Base-by-base conservation (phyloP, 2,888 invertebrate genomes). In the Philereme transversata region DNA sequence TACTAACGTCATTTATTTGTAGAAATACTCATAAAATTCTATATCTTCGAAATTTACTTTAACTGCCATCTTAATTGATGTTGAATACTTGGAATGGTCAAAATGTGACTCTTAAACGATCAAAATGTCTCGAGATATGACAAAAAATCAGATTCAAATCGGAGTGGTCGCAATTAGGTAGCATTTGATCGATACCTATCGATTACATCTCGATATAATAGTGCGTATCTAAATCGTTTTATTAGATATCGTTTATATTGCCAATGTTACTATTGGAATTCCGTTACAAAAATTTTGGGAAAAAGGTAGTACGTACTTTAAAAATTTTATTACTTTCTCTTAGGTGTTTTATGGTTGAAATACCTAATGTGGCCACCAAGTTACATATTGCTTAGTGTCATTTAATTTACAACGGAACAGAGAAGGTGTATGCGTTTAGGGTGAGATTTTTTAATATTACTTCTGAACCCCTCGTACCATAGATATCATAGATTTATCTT, bases 121-220 rank as follows among this genome's bases (percentile, higher is more conserved):
- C 57, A 62, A 70, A 72, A 75, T 70, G 76, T 74, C 71, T 71
- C 71, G 70, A 68, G 65, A 66, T 67, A 76, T 72, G 76, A 77
- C 74, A 74, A 76, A 77, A 73, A 69, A 59, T 72, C 60, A 71
- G 48, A 72, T 69, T 75, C 60, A 64, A 78, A 77, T 74, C 76
- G 73, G 76, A 78, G 77, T 68, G 71, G 72, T 69, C 72, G 77
- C 87, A 86, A 88, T 88, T 85, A 84, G 79, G 78, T 77, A 82
- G 81, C 78, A 76, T 81, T 81, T 73, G 71, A 75, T 79, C 71
- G 75, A 73, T 76, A 73, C 71, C 68, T 77, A 60, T 64, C 53
- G 60, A 51, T 58, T 49, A 59, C 48, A 47, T 53, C 56, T 75
- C 75, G 64, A 68, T 72, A 59, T 76, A 63, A 71, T 64, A 65